Percentiles rank a stretch among this genome's conserved stretches.
These are phyloP conservation scores for Coenobita brevimanus DNA, from an alignment of 1,140 invertebrate genomes.

Conservation along the genomic window DNA sequence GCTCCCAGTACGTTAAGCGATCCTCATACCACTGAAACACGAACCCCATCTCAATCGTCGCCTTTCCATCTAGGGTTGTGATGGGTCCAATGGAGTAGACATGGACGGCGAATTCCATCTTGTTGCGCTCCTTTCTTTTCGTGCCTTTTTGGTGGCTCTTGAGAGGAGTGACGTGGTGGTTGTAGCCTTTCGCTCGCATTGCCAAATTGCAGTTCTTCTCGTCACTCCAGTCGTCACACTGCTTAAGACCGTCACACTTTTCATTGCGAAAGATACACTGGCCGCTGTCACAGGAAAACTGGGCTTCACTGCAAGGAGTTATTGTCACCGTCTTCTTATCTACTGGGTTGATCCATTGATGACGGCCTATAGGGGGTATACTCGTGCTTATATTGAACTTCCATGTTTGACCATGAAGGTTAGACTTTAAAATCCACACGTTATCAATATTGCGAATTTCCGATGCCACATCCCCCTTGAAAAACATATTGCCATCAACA, in stretches of 20 bases:
- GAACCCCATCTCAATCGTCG: conserved; percentile 27
- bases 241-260: conserved; percentile 21
- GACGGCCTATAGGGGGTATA: not conserved
- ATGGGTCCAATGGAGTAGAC: conserved; percentile 20
- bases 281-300: conserved; percentile 28
- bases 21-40: conserved; percentile 23
- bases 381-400: not conserved
- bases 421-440: not conserved
- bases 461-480: conserved; percentile 2
- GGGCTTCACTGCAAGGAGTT: not conserved
- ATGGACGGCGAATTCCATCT: not conserved
- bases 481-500: not conserved
- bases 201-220: conserved; percentile 14
- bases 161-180: conserved; percentile 12
- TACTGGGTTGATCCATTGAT: not conserved
- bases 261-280: not conserved
- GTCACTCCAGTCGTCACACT: conserved; percentile 8
- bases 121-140: not conserved
- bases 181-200: conserved; percentile 4
- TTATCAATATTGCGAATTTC: not conserved
- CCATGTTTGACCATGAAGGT: not conserved
- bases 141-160: not conserved
- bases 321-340: not conserved
- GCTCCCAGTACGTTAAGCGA: conserved; percentile 31
- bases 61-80: not conserved